Base-by-base conservation (phyloP, 2,888 invertebrate genomes). In the Melanotus villosus region DNA sequence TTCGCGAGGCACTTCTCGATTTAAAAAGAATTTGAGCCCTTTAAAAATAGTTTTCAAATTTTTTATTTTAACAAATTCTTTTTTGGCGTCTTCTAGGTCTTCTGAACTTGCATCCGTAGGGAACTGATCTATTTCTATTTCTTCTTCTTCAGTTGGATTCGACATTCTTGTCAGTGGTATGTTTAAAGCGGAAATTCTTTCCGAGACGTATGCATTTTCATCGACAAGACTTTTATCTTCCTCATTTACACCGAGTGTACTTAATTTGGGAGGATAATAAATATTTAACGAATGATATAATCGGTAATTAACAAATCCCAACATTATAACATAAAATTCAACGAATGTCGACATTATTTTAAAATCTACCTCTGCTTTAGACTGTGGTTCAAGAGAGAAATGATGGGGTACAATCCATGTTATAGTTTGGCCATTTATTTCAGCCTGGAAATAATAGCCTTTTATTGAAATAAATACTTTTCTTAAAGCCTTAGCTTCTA, bases 381-480 rank as follows among this genome's bases (percentile, higher is more conserved):
- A 90, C 88, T 97, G 93, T 0, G 95, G 93, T 86, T 94, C 89
- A 84, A 95, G 96, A 58, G 93, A 91, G 83, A 97, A 95, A 79
- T 95, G 94, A 87, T 99, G 99, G 0, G 99, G 99, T 1, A 97
- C 92, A 79, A 99, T 94, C 99, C 99, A 99, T 9, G 97, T 99
- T 19, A 99, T 90, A 16, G 90, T 93, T 83, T 98, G 94, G 0
- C 98, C 98, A 85, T 94, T 93, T 65, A 99, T 90, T 81, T 99
- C 98, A 0, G 95, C 99, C 87, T 99, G 98, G 83, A 95, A 99
- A 84, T 99, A 99, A 81, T 97, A 97, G 9, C 99, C 99, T 86
- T 98, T 98, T 68, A 98, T 95, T 0, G 97, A 97, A 16, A 98
- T 90, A 85, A 99, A 97, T 18, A 97, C 98, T 88, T 98, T 98